These are phyloP conservation scores for Melipona quadrifasciata DNA, from an alignment of 1,140 invertebrate genomes.

Conservation along the genomic window DNA sequence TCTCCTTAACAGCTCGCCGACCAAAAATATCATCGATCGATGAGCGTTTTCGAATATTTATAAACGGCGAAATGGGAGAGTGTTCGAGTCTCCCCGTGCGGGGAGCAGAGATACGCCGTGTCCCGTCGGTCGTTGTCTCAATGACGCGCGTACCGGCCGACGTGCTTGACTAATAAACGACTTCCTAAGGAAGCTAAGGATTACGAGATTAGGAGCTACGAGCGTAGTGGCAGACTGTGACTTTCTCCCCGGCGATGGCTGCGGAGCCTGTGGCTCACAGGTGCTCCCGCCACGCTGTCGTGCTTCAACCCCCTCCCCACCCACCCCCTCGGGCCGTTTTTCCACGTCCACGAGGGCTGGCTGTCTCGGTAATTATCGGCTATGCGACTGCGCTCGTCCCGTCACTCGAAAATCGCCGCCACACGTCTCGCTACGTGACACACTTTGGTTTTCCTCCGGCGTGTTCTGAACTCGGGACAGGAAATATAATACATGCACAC, in stretches of 20 bases:
- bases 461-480: neutral
- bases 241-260: constrained; percentile 58
- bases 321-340: constrained; percentile 19
- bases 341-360: constrained; percentile 35
- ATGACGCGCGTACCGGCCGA: constrained; percentile 48
- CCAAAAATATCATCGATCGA: constrained; percentile 42
- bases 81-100: neutral
- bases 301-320: constrained; percentile 48
- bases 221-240: constrained; percentile 52
- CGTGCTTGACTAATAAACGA: constrained; percentile 79
- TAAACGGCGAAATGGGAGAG: constrained; percentile 20
- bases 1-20: neutral
- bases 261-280: constrained; percentile 61
- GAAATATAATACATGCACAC: neutral
- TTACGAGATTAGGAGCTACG: constrained; percentile 79
- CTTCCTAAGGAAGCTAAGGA: constrained; percentile 81
- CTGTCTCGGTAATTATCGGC: constrained; percentile 65
- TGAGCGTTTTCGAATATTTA: constrained; percentile 46
- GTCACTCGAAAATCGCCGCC: constrained; percentile 52
- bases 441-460: constrained; percentile 54
- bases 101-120: constrained; percentile 37
- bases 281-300: constrained; percentile 64
- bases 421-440: constrained; percentile 54
- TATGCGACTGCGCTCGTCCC: constrained; percentile 54
- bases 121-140: constrained; percentile 40